Percentiles rank a stretch among this genome's conserved stretches.
Conservation (phyloP, 2,797 vertebrate species). For the Malacoraja senta region DNA sequence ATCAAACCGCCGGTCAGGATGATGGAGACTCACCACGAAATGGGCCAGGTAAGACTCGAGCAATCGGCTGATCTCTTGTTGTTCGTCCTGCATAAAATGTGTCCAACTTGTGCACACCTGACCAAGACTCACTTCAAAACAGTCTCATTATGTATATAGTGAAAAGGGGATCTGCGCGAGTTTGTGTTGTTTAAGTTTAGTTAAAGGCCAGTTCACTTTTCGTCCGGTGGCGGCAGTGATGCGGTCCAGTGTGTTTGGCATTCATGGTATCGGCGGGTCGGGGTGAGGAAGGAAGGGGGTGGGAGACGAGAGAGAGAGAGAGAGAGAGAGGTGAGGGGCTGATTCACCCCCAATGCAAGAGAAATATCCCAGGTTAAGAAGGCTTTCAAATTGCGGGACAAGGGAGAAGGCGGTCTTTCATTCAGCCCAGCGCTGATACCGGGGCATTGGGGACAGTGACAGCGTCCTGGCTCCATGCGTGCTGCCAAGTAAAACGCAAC, state of each 20-base stretch:
- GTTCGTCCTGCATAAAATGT: neutral
- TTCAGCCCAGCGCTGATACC: neutral
- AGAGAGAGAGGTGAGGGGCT: neutral
- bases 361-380: neutral
- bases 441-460: neutral
- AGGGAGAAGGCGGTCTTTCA: neutral
- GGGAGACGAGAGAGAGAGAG: neutral
- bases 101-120: neutral
- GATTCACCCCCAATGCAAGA: neutral
- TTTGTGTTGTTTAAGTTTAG: no score
- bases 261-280: neutral
- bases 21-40: constrained; percentile 47
- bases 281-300: neutral
- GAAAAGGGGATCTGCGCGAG: no score
- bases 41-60: constrained; percentile 53
- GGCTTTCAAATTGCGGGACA: neutral
- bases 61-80: neutral
- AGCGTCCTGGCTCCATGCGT: neutral
- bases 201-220: neutral
- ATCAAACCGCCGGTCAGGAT: constrained; percentile 68
- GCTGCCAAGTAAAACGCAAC: neutral
- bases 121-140: neutral
- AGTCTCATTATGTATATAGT: no score
- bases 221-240: neutral
- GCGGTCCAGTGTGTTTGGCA: neutral